Percentiles rank a stretch among this genome's conserved stretches.
Evolutionary conservation across 2,113 vertebrate species (phyloP).

Genomic region (Paramormyrops kingsleyae): DNA sequence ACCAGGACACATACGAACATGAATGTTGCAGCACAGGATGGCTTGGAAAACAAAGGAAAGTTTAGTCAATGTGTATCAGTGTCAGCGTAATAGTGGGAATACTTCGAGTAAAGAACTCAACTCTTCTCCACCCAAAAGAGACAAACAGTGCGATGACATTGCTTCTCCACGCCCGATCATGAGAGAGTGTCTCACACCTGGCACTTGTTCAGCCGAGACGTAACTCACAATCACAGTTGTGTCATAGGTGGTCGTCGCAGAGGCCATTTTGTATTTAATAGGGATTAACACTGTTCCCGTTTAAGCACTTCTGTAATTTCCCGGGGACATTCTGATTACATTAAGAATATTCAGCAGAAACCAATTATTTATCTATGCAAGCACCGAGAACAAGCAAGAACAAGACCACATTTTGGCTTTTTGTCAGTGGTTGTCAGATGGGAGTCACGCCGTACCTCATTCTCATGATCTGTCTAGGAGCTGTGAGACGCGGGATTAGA

Average conservation of each 20-base stretch:
- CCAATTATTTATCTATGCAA: constrained; percentile 24
- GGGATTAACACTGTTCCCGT: not conserved
- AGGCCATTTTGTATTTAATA: not conserved
- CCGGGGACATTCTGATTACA: not conserved
- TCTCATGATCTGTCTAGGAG: not conserved
- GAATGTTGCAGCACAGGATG: not conserved
- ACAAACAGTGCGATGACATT: not conserved
- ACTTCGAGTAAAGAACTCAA: not conserved
- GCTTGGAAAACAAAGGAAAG: not conserved
- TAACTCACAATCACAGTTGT: not conserved
- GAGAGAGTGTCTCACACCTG: not conserved
- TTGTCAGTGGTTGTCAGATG: not conserved
- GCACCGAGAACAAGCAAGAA: constrained; percentile 16
- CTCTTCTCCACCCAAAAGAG: not conserved
- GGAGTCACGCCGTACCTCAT: not conserved
- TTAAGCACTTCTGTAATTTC: not conserved
- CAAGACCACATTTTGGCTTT: not conserved
- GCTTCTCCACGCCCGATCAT: not conserved
- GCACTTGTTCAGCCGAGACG: not conserved
- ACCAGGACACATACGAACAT: not conserved
- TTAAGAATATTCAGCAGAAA: not conserved
- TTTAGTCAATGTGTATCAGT: not conserved
- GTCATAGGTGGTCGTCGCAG: not conserved
- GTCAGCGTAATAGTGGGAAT: not conserved
- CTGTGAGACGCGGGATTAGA: not conserved